phyloP scores from a whole-genome alignment of 1,140 invertebrate species.

The Drosophila oshimai region DNA sequence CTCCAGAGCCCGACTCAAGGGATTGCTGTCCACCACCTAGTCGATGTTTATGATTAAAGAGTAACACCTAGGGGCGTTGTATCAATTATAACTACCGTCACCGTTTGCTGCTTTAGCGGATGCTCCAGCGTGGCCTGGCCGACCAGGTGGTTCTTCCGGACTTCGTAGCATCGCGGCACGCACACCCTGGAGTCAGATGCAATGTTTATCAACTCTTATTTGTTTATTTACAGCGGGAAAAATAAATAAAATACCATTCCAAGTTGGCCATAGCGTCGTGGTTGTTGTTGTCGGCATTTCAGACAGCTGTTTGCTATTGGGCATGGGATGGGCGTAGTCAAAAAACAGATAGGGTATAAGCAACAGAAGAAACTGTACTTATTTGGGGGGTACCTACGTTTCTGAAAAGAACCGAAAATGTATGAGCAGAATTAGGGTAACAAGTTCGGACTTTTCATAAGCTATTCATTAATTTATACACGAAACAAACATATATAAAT shows the following conservation, averaged over 20 bases:
- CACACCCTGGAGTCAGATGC: conserved; percentile 43
- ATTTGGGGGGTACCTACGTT: too few relatives aligned
- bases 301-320: conserved; percentile 18
- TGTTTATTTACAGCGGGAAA: conserved; percentile 40
- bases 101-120: conserved; percentile 57
- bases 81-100: conserved; percentile 12
- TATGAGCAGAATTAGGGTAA: too few relatives aligned
- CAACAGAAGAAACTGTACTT: background rate
- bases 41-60: background rate
- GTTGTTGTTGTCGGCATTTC: conserved; percentile 42
- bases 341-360: background rate
- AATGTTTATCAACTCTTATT: conserved; percentile 32
- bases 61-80: conserved; percentile 1
- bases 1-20: conserved; percentile 86
- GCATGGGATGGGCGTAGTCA: conserved; percentile 7
- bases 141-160: conserved; percentile 44
- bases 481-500: too few relatives aligned
- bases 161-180: conserved; percentile 61
- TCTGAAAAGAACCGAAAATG: too few relatives aligned
- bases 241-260: conserved; percentile 53
- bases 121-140: conserved; percentile 49
- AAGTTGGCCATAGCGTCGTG: conserved; percentile 55
- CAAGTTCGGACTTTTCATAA: too few relatives aligned
- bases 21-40: conserved; percentile 82
- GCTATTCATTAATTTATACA: too few relatives aligned